A percentile compares a stretch with the other conserved stretches of the same genome.
Conservation (phyloP, 2,797 vertebrate genomes). For the Hybognathus amarus region DNA sequence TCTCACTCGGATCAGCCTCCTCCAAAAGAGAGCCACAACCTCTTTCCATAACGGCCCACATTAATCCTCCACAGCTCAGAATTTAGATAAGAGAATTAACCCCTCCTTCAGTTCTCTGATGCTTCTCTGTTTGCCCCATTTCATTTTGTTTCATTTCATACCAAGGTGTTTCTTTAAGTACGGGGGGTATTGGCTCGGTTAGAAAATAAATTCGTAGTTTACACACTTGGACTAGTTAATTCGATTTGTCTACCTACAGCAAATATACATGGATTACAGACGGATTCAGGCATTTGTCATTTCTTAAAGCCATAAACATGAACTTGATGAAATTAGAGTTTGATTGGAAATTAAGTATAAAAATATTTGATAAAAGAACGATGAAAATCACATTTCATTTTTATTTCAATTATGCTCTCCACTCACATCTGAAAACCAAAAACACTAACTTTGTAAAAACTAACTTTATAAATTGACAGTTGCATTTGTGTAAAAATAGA, state of each 20-base stretch:
- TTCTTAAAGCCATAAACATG: not conserved
- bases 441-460: not conserved
- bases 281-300: not conserved
- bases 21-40: slow-evolving; percentile 37
- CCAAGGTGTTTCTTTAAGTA: slow-evolving; percentile 3
- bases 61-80: slow-evolving; percentile 51
- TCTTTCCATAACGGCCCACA: slow-evolving; percentile 48
- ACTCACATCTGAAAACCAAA: not conserved
- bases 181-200: not conserved
- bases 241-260: not conserved
- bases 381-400: not conserved
- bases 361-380: not conserved
- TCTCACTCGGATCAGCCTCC: slow-evolving; percentile 37
- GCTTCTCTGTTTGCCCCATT: slow-evolving; percentile 22
- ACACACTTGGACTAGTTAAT: not conserved
- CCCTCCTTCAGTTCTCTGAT: slow-evolving; percentile 37
- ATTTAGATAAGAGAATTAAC: slow-evolving; percentile 61
- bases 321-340: not conserved
- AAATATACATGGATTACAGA: not conserved
- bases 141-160: slow-evolving; percentile 31
- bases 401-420: not conserved
- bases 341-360: not conserved
- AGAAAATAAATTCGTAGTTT: slow-evolving; percentile 1
- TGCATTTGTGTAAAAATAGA: not conserved
- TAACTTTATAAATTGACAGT: too few species aligned